Conservation (phyloP, 2,113 vertebrate species). For the Colius striatus region DNA sequence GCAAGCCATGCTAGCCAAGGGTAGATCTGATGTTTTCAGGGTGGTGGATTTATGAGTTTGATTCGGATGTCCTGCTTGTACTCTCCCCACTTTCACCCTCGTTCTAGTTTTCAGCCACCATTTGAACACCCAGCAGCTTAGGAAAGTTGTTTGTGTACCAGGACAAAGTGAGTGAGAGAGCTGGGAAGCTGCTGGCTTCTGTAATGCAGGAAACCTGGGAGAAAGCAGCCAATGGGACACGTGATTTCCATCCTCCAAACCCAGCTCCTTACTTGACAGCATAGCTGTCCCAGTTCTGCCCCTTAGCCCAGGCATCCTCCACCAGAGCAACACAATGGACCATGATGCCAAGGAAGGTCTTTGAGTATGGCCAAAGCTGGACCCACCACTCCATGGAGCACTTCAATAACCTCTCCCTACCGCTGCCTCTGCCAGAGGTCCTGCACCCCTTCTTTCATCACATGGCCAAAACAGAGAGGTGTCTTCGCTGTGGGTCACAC, state of each 20-base stretch:
- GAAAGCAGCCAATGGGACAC: neutral
- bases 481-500: neutral
- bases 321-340: accelerated
- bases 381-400: neutral
- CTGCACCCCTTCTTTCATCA: neutral
- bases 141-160: neutral
- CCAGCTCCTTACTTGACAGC: neutral
- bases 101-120: neutral
- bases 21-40: neutral
- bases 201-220: neutral
- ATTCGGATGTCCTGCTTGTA: neutral
- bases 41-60: neutral
- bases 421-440: neutral
- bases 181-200: neutral
- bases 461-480: neutral
- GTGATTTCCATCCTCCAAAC: neutral
- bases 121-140: neutral
- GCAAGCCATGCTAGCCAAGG: neutral
- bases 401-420: neutral
- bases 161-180: neutral
- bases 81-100: accelerated
- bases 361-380: neutral
- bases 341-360: neutral
- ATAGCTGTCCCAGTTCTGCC: neutral
- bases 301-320: neutral